Conservation (phyloP, 2,888 invertebrate genomes). For the Brenthis ino region DNA sequence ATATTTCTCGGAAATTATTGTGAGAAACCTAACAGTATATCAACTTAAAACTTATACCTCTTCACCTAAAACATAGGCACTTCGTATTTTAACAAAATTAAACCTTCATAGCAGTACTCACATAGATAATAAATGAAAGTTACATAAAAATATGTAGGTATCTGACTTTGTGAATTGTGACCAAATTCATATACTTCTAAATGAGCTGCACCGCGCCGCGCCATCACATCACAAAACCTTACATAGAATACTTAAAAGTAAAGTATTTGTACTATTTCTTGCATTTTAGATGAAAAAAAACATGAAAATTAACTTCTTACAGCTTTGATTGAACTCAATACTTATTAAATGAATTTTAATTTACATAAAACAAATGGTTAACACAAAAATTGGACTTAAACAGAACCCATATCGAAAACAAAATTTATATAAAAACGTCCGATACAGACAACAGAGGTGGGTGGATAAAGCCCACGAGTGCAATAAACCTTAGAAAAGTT, state of each 20-base stretch:
- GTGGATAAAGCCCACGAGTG: no score
- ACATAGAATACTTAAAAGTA: neutral
- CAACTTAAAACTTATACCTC: slow-evolving; percentile 18
- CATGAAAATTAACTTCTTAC: no score
- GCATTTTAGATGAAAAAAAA: neutral
- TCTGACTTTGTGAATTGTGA: neutral
- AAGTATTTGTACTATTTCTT: neutral
- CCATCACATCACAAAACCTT: neutral
- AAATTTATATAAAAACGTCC: no score
- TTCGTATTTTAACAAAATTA: slow-evolving; percentile 3
- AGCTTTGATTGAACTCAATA: no score
- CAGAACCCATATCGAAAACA: no score
- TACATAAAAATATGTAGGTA: neutral
- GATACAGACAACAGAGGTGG: no score
- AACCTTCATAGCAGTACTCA: neutral
- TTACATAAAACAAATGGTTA: no score
- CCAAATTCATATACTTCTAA: neutral
- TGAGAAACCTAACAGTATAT: slow-evolving; percentile 1
- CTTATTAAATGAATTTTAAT: no score
- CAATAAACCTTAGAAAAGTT: no score
- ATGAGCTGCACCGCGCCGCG: no score
- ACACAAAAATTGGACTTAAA: no score
- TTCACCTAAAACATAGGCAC: slow-evolving; percentile 11
- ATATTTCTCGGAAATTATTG: slow-evolving; percentile 14
- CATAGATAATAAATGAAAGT: neutral